A percentile compares a stretch with the other conserved stretches of the same genome.
phyloP scores from a whole-genome alignment of 2,113 vertebrate genomes.

The Podocnemis expansa region DNA sequence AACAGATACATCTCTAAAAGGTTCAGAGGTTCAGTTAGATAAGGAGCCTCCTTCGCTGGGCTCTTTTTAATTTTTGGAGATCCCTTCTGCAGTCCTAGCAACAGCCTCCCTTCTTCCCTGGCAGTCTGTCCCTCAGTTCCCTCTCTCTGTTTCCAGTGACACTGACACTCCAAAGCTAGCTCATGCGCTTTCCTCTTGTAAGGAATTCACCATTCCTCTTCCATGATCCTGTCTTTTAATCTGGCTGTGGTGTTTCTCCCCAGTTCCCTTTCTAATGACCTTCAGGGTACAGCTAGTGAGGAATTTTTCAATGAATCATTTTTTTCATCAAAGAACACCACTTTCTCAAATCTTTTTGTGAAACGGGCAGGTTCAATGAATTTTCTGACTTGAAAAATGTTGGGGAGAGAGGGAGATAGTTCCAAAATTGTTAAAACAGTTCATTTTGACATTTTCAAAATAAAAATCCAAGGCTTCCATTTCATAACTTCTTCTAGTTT shows the following conservation, averaged over 20 bases:
- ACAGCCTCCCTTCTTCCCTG: not conserved
- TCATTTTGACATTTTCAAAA: not conserved
- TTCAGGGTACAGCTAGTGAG: not conserved
- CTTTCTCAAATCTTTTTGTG: not conserved
- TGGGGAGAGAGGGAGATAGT: not conserved
- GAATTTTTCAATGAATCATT: not conserved
- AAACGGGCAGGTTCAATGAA: not conserved
- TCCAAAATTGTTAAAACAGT: not conserved
- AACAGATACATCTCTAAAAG: not conserved
- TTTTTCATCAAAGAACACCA: not conserved
- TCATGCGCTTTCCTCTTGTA: not conserved
- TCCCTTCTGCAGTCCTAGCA: not conserved
- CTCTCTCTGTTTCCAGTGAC: not conserved
- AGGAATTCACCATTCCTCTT: not conserved
- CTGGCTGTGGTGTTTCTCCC: not conserved
- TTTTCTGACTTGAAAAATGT: not conserved
- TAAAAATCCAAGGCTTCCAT: not conserved
- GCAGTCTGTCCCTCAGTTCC: not conserved
- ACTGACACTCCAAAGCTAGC: not conserved
- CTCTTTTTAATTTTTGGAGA: not conserved
- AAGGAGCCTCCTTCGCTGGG: rapidly evolving
- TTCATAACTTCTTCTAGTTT: not conserved
- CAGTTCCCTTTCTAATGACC: not conserved
- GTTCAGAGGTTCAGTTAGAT: not conserved
- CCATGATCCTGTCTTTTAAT: not conserved